Base-by-base conservation (phyloP, 2,797 vertebrate genomes). In the Gila robusta region DNA sequence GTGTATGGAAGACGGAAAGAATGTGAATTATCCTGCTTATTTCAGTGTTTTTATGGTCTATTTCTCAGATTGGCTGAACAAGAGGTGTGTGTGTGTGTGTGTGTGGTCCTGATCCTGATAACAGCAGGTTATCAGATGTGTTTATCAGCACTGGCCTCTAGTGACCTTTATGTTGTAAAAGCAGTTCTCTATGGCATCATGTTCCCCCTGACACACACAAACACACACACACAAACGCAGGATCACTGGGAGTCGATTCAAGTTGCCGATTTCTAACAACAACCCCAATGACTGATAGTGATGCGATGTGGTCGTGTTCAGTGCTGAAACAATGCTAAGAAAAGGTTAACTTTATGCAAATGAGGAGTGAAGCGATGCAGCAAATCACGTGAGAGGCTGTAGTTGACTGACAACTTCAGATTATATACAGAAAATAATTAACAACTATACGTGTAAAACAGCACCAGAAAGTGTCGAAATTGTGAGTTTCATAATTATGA, bases 161-260 rank as follows among this genome's bases (percentile, higher is more conserved):
- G 47, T 79, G 76, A 85, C 74, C 67, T 52, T 44, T 71, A 12
- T 47, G 76, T 47, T 71, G 67, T 59, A 85, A 67, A 85, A 85
- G 76, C 66, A 44, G 6, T 11, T 78, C 73, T 69, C 49, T 28
- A 19, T 56, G 35, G 76, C 56, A 78, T 72, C n/a, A 41, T 19
- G n/a, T 37, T n/a, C 37, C 47, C 32, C 32, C 3, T 1, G 2
- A 41, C 2, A 41, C 41, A 41, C 41, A 39, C 37, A 39, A 6
- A 41, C 11, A 59, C 49, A 35, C 16, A 54, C 41, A 52, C 44
- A 78, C 76, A 39, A 1, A 1, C 14, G 3, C 37, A 7, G 28
- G 72, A 54, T 76, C 52, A 76, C 47, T 21, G 9, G 47, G 28
- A 52, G 44, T 52, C 9, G 19, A 49, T 52, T 76, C 19, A 35